These are phyloP conservation scores for Coelopa frigida DNA, from an alignment of 1,140 invertebrate genomes.

Conservation along the genomic window DNA sequence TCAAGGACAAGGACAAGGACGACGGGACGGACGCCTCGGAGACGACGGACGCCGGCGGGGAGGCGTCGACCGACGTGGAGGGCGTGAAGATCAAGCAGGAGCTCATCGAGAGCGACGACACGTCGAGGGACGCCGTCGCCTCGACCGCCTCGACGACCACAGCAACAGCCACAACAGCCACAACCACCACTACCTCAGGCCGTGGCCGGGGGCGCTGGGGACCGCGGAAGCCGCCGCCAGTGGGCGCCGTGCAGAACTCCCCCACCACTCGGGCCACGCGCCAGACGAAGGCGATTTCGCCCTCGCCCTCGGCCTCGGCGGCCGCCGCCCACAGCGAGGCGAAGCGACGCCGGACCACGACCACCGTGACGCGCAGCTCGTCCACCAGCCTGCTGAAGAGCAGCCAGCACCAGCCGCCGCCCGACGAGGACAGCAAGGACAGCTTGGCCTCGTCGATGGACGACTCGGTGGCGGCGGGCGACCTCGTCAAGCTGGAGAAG, in stretches of 20 bases:
- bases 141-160: conserved; percentile 6
- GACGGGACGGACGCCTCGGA: conserved; percentile 15
- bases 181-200: conserved; percentile 11
- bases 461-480: conserved; percentile 26
- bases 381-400: conserved; percentile 20
- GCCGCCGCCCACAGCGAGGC: conserved; percentile 12
- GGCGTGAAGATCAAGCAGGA: conserved; percentile 30
- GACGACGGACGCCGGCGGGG: conserved; percentile 6
- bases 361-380: conserved; percentile 17
- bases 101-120: conserved; percentile 23
- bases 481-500: conserved; percentile 37
- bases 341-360: conserved; percentile 25
- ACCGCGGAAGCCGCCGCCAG: conserved; percentile 11
- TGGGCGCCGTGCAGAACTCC: background rate
- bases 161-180: conserved; percentile 10
- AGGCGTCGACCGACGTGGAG: conserved; percentile 10
- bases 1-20: conserved; percentile 13
- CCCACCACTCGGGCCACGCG: conserved; percentile 30
- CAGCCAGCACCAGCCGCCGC: conserved; percentile 14
- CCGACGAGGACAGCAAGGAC: conserved; percentile 39
- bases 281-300: conserved; percentile 30
- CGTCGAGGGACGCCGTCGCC: background rate
- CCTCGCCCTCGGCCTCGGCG: conserved; percentile 14
- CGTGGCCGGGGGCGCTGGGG: conserved; percentile 23
- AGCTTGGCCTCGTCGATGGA: conserved; percentile 36